Conservation (phyloP, 2,113 vertebrate genomes). For the Hydrochoerus hydrochaeris region DNA sequence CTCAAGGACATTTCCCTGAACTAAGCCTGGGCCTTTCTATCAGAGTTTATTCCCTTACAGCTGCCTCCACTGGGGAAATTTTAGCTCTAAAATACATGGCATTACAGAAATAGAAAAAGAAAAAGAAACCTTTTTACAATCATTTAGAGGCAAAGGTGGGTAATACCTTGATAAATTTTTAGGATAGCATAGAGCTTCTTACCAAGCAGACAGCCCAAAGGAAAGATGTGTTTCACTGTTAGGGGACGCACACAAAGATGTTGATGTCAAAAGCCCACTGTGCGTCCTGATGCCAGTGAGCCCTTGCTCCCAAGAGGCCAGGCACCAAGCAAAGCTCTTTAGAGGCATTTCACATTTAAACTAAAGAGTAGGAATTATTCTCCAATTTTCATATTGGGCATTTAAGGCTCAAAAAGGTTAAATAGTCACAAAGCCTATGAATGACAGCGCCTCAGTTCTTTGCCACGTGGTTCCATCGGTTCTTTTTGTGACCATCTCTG, state of each 20-base stretch:
- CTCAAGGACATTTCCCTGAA: slow-evolving; percentile 63
- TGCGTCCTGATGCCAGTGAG: too few relatives aligned
- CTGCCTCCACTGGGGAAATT: neutral
- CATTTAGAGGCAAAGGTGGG: neutral
- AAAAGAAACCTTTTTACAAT: neutral
- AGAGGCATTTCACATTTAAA: neutral
- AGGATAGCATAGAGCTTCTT: neutral
- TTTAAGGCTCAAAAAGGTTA: neutral
- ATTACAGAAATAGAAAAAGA: slow-evolving; percentile 28
- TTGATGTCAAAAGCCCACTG: neutral
- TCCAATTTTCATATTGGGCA: neutral
- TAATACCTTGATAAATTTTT: neutral
- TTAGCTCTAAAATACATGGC: slow-evolving; percentile 46
- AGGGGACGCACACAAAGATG: neutral
- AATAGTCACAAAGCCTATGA: neutral
- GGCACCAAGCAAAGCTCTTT: neutral
- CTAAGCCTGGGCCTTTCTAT: neutral
- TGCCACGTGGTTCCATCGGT: neutral
- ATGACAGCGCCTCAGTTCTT: neutral
- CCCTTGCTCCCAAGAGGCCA: neutral
- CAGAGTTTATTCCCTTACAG: neutral
- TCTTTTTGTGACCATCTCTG: neutral
- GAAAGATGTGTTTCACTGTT: neutral
- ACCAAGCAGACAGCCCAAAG: neutral
- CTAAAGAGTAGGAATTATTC: neutral